Evolutionary conservation across 2,888 invertebrate genomes (phyloP).

Genomic region (Slavum lentiscoides): DNA sequence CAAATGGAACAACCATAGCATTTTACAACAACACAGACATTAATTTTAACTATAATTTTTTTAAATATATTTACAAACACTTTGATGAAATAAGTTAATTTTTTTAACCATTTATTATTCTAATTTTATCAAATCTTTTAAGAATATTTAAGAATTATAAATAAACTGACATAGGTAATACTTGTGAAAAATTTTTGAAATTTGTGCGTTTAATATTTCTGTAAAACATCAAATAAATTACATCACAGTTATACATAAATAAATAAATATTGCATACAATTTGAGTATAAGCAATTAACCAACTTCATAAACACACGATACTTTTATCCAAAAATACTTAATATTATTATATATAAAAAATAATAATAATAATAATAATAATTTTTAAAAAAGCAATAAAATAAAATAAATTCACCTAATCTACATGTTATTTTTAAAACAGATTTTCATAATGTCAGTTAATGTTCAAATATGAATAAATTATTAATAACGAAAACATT

Average conservation of each 20-base stretch:
- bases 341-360: background rate
- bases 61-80: too few species aligned
- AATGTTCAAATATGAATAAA: background rate
- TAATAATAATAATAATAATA: background rate
- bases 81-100: too few species aligned
- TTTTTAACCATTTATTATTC: too few species aligned
- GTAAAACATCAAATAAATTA: slow-evolving; percentile 3
- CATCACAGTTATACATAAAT: slow-evolving; percentile 12
- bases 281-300: background rate
- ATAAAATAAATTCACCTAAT: background rate
- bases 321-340: background rate
- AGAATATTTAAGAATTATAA: too few species aligned
- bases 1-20: too few species aligned
- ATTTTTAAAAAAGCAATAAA: background rate
- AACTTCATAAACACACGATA: background rate
- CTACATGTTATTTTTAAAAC: background rate
- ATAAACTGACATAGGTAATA: background rate
- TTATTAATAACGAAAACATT: too few species aligned
- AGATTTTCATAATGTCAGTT: background rate
- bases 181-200: background rate
- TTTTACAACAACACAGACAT: too few species aligned
- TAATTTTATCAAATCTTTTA: too few species aligned
- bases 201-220: background rate
- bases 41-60: too few species aligned
- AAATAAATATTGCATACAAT: background rate